These are phyloP conservation scores for Emys orbicularis DNA, from an alignment of 2,797 vertebrate species.

Conservation along the genomic window DNA sequence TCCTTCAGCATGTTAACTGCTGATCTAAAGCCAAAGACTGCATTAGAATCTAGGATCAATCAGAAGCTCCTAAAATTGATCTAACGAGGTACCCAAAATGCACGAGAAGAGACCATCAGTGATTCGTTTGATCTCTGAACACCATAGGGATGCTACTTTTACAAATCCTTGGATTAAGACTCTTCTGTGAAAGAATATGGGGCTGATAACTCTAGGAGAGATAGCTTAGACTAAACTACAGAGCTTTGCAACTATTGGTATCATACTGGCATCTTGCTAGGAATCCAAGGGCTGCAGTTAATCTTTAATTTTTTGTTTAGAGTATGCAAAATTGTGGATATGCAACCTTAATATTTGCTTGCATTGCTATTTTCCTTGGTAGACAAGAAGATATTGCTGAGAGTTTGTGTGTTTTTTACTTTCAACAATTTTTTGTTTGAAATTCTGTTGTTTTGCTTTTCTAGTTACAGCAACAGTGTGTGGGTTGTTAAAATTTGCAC, in stretches of 20 bases:
- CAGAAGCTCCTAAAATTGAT: conserved; percentile 30
- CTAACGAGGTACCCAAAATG: neutral
- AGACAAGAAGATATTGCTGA: neutral
- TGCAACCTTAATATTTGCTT: fast-evolving
- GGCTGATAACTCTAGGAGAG: neutral
- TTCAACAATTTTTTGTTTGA: neutral
- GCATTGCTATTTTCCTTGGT: neutral
- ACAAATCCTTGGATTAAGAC: fast-evolving
- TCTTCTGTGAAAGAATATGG: neutral
- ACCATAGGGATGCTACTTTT: neutral
- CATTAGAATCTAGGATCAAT: conserved; percentile 25
- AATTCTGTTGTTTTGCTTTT: neutral
- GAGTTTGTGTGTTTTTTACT: neutral
- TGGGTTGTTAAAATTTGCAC: neutral
- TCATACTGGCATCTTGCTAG: neutral
- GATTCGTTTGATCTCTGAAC: neutral
- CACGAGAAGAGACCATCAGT: neutral
- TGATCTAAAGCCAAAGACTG: conserved; percentile 46
- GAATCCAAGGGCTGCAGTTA: neutral
- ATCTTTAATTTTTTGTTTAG: neutral
- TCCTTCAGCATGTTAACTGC: neutral
- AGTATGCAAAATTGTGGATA: fast-evolving
- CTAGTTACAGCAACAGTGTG: neutral
- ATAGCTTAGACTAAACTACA: neutral
- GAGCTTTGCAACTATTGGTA: neutral